These are phyloP conservation scores for Drosophila monieri DNA, from an alignment of 2,888 invertebrate species.

Conservation along the genomic window DNA sequence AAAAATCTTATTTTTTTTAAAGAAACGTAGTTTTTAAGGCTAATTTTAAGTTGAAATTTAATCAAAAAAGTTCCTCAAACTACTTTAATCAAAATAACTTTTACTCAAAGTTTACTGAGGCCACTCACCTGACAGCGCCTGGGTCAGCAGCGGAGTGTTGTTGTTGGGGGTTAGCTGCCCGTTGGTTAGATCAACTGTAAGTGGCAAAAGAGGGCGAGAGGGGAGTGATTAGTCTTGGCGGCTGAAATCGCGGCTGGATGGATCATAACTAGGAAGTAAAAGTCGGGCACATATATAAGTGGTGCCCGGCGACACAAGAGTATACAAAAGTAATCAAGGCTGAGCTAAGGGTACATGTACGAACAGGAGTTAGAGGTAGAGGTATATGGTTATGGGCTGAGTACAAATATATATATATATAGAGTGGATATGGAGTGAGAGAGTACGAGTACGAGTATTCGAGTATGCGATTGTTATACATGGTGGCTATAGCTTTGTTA, in stretches of 20 bases:
- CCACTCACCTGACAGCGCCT: constrained; percentile 95
- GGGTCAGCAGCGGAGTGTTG: constrained; percentile 97
- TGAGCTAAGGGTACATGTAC: constrained; percentile 54
- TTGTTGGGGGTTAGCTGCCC: constrained; percentile 98
- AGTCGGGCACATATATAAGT: constrained; percentile 38
- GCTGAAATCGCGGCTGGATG: constrained; percentile 9
- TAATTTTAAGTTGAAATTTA: too few species aligned
- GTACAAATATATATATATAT: constrained; percentile 41
- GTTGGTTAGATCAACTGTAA: constrained; percentile 97
- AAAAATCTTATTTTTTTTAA: too few species aligned
- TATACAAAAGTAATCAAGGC: constrained; percentile 68
- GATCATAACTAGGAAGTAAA: constrained; percentile 41
- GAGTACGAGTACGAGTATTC: constrained; percentile 28
- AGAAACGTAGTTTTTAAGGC: too few species aligned
- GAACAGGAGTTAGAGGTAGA: constrained; percentile 16
- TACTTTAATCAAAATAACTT: too few species aligned
- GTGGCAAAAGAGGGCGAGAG: constrained; percentile 55
- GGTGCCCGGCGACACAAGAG: constrained; percentile 63
- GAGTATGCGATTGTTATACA: constrained; percentile 41
- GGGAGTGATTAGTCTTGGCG: constrained; percentile 49
- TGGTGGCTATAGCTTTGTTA: constrained; percentile 30
- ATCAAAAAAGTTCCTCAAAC: too few species aligned
- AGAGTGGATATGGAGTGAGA: constrained; percentile 43
- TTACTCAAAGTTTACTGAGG: not conserved
- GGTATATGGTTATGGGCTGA: constrained; percentile 8